Evolutionary conservation across 2,113 vertebrate genomes (phyloP).

Genomic region (Myiopsitta monachus): DNA sequence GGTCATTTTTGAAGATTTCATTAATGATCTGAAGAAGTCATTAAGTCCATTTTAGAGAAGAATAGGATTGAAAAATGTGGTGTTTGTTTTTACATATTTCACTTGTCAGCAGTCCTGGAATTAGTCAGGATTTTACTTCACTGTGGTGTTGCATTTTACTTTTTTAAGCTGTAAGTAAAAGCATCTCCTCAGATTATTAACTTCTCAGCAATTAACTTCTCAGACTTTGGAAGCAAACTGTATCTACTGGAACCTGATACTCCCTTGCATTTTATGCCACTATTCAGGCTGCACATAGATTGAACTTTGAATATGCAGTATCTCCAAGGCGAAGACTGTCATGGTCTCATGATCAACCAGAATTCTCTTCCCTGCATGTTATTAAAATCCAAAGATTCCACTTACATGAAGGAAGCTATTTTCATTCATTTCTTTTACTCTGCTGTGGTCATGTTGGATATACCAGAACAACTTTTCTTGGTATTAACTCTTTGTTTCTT

Average conservation of each 20-base stretch:
- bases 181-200: neutral
- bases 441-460: neutral
- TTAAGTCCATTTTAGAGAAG: neutral
- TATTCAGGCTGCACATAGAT: neutral
- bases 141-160: neutral
- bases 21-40: neutral
- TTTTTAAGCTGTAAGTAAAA: neutral
- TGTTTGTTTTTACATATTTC: neutral
- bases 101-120: neutral
- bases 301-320: neutral
- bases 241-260: accelerated
- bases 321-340: neutral
- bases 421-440: neutral
- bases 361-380: neutral
- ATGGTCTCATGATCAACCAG: neutral
- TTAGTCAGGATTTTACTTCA: neutral
- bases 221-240: neutral
- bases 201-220: neutral
- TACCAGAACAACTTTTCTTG: neutral
- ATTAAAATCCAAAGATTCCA: neutral
- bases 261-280: neutral
- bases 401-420: neutral
- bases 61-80: neutral
- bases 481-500: neutral
- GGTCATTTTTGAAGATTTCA: neutral